These are phyloP conservation scores for Nephrocerus scutellatus DNA, from an alignment of 2,888 invertebrate genomes.

Conservation along the genomic window DNA sequence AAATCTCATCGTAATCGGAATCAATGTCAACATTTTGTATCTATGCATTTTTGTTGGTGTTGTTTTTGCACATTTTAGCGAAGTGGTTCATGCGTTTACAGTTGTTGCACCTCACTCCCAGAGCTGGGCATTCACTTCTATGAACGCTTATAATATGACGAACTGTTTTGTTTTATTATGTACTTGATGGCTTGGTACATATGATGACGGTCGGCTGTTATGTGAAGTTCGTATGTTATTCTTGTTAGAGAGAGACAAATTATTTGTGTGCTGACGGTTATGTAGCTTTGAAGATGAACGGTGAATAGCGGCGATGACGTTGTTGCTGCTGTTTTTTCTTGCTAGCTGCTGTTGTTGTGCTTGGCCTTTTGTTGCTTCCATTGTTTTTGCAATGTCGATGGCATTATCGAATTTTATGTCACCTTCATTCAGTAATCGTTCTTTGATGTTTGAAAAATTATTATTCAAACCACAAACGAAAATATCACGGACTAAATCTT, in stretches of 20 bases:
- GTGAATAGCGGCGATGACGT: neutral
- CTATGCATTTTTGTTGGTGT: too few relatives aligned
- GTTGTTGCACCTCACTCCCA: conserved; percentile 7
- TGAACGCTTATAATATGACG: too few relatives aligned
- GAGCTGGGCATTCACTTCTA: conserved; percentile 16
- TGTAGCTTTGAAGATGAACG: too few relatives aligned
- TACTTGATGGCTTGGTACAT: too few relatives aligned
- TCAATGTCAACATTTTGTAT: too few relatives aligned
- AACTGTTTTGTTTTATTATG: too few relatives aligned
- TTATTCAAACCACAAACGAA: conserved; percentile 20
- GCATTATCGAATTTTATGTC: conserved; percentile 15
- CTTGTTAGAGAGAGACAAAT: too few relatives aligned
- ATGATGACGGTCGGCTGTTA: too few relatives aligned
- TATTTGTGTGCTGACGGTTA: too few relatives aligned
- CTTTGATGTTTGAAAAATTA: conserved; percentile 14
- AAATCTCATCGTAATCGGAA: too few relatives aligned
- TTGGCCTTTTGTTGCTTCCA: conserved; percentile 16
- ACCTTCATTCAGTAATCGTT: conserved; percentile 20
- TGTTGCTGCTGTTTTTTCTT: neutral
- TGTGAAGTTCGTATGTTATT: too few relatives aligned
- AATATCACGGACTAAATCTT: conserved; percentile 19
- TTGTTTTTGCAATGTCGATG: conserved; percentile 15
- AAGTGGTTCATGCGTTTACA: conserved; percentile 13
- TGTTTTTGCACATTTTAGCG: conserved; percentile 16
- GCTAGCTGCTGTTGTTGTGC: conserved; percentile 8